Base-by-base conservation (phyloP, 2,113 vertebrate species). In the Oryctolagus cuniculus region DNA sequence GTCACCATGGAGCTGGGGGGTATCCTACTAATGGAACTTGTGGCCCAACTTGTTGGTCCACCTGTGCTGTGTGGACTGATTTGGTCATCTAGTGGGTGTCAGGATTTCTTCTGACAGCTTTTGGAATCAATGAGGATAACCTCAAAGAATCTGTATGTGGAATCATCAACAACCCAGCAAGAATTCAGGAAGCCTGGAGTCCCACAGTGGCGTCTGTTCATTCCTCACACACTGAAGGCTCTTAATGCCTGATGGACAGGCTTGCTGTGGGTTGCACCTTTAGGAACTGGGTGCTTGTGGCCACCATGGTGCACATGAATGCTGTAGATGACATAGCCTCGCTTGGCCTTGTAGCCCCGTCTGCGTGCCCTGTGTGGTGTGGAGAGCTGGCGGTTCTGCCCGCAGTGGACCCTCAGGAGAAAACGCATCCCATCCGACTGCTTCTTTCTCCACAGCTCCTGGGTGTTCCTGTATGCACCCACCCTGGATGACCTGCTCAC, bases 1-100 rank as follows among this genome's bases (percentile, higher is more conserved):
- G 94, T 99, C 99, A 72, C 99, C 99, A 93, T 98, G 99, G 92
- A 99, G 98, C 98, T 99, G 99, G 97, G 99, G 98, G 97, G 99
- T 99, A 95, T 99, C 99, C 98, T 98, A 99, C 88, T 98, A 98
- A 96, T 99, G 99, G 99, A 99, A 99, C 92, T 99, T 99, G 99
- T 58, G 99, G 96, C 99, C 99, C 98, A 6, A 44, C 44, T 44
- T 44, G 55, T 16, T 12, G 16, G 17, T 58, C 55, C 55, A 58
- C 55, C 17, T 58, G 55, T 58, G 55, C 55, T 17, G 2, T 12
- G 12, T 12, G 17, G 17, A 12, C 17, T 58, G 55, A 15, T 17
- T 58, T 5, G 55, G 55, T 58, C 11, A 58, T 58, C 17, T 3
- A 58, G 55, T 17, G 17, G 55, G 55, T 15, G 55, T 58, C 55